A percentile compares a stretch with the other conserved stretches of the same genome.
These are phyloP conservation scores for Epizoanthus scotinus DNA, from an alignment of 92 coral and sea anemone genomes.

Conservation along the genomic window DNA sequence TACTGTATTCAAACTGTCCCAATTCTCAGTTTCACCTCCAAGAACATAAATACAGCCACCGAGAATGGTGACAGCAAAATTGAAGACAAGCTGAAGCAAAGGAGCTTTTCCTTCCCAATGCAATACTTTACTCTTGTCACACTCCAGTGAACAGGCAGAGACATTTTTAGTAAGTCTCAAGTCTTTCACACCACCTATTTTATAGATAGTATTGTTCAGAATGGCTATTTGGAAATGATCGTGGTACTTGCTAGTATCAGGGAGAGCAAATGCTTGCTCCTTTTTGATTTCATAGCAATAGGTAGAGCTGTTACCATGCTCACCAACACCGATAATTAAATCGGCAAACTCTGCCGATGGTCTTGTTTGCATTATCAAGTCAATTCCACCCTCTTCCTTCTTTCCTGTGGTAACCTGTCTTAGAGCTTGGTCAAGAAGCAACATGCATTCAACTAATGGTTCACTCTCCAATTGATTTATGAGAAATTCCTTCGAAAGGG, in stretches of 20 bases:
- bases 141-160: slow-evolving; percentile 46
- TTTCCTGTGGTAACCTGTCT: neutral
- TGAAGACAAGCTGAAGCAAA: slow-evolving; percentile 46
- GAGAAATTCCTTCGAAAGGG: slow-evolving; percentile 50
- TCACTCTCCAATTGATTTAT: slow-evolving; percentile 47
- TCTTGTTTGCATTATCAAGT: slow-evolving; percentile 12
- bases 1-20: slow-evolving; percentile 35
- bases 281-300: slow-evolving; percentile 75
- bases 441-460: slow-evolving; percentile 31
- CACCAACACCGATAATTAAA: slow-evolving; percentile 52
- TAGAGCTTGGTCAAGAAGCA: neutral
- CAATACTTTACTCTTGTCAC: neutral
- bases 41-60: slow-evolving; percentile 55
- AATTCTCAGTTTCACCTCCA: slow-evolving; percentile 55
- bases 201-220: slow-evolving; percentile 56
- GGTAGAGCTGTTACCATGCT: slow-evolving; percentile 36
- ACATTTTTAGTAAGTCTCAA: slow-evolving; percentile 38
- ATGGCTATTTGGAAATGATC: slow-evolving; percentile 53
- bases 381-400: neutral
- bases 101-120: slow-evolving; percentile 60
- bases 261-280: slow-evolving; percentile 43
- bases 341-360: slow-evolving; percentile 61
- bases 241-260: slow-evolving; percentile 32
- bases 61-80: slow-evolving; percentile 46
- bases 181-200: slow-evolving; percentile 57